phyloP scores from a whole-genome alignment of 2,797 vertebrate species.

The Erethizon dorsatum region DNA sequence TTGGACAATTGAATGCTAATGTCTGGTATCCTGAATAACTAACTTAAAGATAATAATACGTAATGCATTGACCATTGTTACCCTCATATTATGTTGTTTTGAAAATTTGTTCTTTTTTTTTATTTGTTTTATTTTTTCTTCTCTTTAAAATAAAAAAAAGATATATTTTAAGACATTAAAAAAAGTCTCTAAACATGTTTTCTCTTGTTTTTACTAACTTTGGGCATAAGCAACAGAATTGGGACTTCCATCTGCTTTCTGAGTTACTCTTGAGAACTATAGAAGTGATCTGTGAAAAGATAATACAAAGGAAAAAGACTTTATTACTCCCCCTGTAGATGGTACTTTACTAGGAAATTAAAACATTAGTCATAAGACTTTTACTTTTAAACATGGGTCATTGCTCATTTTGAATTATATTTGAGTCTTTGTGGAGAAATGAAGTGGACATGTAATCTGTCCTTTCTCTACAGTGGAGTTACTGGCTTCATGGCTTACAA shows the following conservation, averaged over 20 bases:
- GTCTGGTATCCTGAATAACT: no score
- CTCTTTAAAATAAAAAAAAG: no score
- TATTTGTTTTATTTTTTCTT: no score
- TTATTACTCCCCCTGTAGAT: background rate
- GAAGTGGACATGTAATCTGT: background rate
- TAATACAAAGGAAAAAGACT: background rate
- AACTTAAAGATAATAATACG: no score
- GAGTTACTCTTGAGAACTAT: constrained; percentile 39
- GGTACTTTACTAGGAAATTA: background rate
- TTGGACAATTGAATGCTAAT: no score
- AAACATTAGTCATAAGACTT: background rate
- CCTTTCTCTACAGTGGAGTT: background rate
- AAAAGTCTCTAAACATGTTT: background rate
- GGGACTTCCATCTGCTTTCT: background rate
- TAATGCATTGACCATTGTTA: no score
- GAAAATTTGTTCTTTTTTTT: no score
- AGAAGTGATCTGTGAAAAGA: background rate
- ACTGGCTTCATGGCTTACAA: background rate
- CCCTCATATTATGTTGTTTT: no score
- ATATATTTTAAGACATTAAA: no score
- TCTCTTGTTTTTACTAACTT: background rate
- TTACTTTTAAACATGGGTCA: background rate
- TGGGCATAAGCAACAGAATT: background rate
- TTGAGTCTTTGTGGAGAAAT: background rate
- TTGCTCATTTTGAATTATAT: background rate